phyloP scores from a whole-genome alignment of 1,140 invertebrate genomes.

The Brachionus paranguensis region DNA sequence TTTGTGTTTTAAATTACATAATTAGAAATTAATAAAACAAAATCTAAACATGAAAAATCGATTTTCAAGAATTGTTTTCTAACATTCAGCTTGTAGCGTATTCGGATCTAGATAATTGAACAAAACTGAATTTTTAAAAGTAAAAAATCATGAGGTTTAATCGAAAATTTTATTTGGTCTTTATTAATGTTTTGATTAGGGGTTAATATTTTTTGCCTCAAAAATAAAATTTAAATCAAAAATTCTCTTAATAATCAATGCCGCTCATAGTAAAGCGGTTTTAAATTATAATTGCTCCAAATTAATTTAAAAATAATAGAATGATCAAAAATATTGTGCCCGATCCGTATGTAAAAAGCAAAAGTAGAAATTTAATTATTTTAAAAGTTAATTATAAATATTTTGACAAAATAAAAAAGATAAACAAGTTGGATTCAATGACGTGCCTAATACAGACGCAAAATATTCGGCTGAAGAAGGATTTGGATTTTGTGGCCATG shows the following conservation, averaged over 20 bases:
- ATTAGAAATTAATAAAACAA: not conserved
- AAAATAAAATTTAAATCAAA: not conserved
- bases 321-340: slow-evolving; percentile 19
- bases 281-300: not conserved
- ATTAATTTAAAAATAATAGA: not conserved
- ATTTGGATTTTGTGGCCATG: slow-evolving; percentile 26
- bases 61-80: not conserved
- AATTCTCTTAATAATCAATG: not conserved
- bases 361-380: not conserved
- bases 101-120: not conserved
- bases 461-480: slow-evolving; percentile 39
- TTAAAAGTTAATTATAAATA: not conserved
- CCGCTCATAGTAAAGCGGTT: not conserved
- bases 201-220: not conserved
- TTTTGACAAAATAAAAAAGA: not conserved
- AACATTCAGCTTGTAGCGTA: not conserved
- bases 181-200: not conserved
- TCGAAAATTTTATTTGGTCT: not conserved
- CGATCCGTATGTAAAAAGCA: not conserved
- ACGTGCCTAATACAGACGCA: slow-evolving; percentile 18
- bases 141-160: not conserved
- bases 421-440: slow-evolving; percentile 21
- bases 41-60: not conserved
- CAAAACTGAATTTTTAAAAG: not conserved
- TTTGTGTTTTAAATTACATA: not conserved